Base-by-base conservation (phyloP, 2,888 invertebrate species). In the Protonemura montana region DNA sequence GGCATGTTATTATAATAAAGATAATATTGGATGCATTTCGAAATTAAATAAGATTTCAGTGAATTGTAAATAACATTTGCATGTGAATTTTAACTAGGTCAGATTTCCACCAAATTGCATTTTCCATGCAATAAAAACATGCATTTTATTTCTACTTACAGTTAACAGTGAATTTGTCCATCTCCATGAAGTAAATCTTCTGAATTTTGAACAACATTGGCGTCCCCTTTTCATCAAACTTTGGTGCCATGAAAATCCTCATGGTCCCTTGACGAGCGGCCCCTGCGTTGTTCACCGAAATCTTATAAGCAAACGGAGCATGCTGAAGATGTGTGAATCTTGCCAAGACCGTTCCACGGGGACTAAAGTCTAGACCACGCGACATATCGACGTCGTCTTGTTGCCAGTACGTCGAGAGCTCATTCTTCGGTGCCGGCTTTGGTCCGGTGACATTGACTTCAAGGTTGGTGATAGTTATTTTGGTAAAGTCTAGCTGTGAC, bases 211-310 rank as follows among this genome's bases (percentile, higher is more conserved):
- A 88, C 0, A 80, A 42, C 88, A 91, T 88, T 82, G 88, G 85
- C 82, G 87, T 21, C 13, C 88, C 88, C 16, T 88, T 87, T 82
- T 90, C 91, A 86, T 91, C 89, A 0, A 88, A 86, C 77, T 89
- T 89, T 0, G 91, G 91, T 10, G 90, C 91, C 89, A 91, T 88
- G 88, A 90, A 91, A 85, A 91, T 90, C 7, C 91, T 88, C 41
- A 91, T 89, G 0, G 90, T 90, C 10, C 90, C 90, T 5, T 88
- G 85, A 83, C 88, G 88, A 0, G 86, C 82, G 0, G 28, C 76
- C 0, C 87, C 85, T 6, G 87, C 87, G 0, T 85, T 87, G 88
- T 90, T 90, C 5, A 89, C 89, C 35, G 86, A 86, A 76, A 90
- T 88, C 29, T 86, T 87, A 86, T 89, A 90, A 27, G 87, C 85